Evolutionary conservation across 2,888 invertebrate species (phyloP), one percentile per base, ranked within the genome.

Genomic region (Scaptomyza caliginosa): DNA sequence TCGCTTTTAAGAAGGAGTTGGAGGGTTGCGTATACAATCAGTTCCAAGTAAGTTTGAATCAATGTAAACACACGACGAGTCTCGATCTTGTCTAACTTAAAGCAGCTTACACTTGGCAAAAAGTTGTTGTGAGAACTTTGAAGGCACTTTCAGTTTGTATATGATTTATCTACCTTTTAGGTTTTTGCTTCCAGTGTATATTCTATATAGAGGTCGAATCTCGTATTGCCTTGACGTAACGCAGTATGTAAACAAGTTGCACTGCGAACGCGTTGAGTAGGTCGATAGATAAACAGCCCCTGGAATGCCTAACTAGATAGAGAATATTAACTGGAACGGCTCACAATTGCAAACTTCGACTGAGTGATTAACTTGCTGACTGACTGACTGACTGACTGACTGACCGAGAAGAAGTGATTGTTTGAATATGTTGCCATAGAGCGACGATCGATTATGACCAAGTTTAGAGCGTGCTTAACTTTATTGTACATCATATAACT

Each of bases 241-340:
- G 74, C 62, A 77, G 78, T 65, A 66, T 66, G 74, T 80, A 84
- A 79, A 74, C 85, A 79, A 69, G 45, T 56, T 54, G 57, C 60
- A 50, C 43, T 26, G 17, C 39, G 32, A 45, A 45, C 45, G 38
- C 55, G 65, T 57, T 24, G 24, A 82, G 58, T 85, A 69, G 83
- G 86, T 80, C 80, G 80, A 36, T 32, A 52, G 86, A 86, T 86
- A 83, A 80, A 65, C 23, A 56, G n/a, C 58, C 69, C 46, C 39
- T 32, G 32, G 11, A 30, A 21, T 23, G 8, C 4, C 39, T 2
- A 34, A 46, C 21, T 36, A 30, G 30, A 46, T 30, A n/a, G 46
- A 46, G 10, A 34, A 43, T n/a, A 5, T 16, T 30, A 55, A 42
- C 16, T 48, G 42, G 39, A 56, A 16, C 26, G 55, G 56, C 42